A percentile compares a stretch with the other conserved stretches of the same genome.
phyloP scores from a whole-genome alignment of 1,140 invertebrate species.

The Heliconius himera region DNA sequence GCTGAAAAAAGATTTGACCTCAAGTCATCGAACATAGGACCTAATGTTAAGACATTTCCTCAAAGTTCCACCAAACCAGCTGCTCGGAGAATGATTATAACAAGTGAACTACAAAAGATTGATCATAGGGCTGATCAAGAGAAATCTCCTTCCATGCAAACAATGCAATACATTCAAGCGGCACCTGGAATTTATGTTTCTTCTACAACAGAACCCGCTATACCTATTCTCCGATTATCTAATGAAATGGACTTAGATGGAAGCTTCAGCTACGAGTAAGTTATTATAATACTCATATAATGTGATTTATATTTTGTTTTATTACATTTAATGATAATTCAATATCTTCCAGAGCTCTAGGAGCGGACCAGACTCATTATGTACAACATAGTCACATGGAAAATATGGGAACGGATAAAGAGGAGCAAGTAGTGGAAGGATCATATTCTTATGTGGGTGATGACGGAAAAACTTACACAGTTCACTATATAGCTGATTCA shows the following conservation, averaged over 20 bases:
- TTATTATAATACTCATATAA: not conserved
- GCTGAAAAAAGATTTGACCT: slow-evolving; percentile 1
- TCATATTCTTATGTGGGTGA: slow-evolving; percentile 84
- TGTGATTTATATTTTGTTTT: no score
- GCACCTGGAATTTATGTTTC: slow-evolving; percentile 55
- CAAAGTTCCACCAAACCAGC: slow-evolving; percentile 43
- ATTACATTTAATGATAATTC: not conserved
- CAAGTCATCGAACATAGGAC: not conserved
- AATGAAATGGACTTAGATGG: slow-evolving; percentile 81
- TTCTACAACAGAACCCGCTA: slow-evolving; percentile 72
- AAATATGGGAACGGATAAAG: slow-evolving; percentile 80
- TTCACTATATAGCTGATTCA: slow-evolving; percentile 82
- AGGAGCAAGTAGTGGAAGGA: slow-evolving; percentile 83
- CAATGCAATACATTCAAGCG: slow-evolving; percentile 54
- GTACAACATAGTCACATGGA: slow-evolving; percentile 81
- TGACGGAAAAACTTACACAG: slow-evolving; percentile 81
- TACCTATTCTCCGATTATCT: slow-evolving; percentile 76
- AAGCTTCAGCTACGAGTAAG: slow-evolving; percentile 81
- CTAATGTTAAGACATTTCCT: not conserved
- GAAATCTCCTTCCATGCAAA: slow-evolving; percentile 55
- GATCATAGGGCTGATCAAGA: slow-evolving; percentile 56
- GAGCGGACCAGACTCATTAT: slow-evolving; percentile 80
- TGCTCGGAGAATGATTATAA: slow-evolving; percentile 61
- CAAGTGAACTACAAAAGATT: slow-evolving; percentile 54
- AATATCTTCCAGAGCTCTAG: slow-evolving; percentile 67